Base-by-base conservation (phyloP, 2,797 vertebrate genomes). In the Knipowitschia caucasica region DNA sequence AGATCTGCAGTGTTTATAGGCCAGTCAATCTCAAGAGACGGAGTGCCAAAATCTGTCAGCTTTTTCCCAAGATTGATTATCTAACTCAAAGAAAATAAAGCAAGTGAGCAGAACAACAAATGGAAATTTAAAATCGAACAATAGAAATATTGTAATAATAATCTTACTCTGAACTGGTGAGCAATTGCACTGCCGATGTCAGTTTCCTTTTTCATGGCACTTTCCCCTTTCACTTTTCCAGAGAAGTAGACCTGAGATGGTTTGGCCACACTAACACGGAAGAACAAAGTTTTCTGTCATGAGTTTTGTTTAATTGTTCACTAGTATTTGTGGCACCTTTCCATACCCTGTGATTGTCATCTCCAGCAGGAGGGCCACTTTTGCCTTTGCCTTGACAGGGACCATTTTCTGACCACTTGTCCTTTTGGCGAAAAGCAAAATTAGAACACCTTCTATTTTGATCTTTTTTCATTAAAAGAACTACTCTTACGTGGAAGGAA, bases 191-290 rank as follows among this genome's bases (percentile, higher is more conserved):
- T 95, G 82, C 96, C 97, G 11, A 94, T 83, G 4, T 97, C 89
- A 20, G 83, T 90, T 84, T 95, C 93, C 18, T 75, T 79, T 73
- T 89, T 91, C 83, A 96, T 87, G 50, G 88, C 91, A n/a, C 82
- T 81, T 62, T 95, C 93, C 44, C 91, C 92, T 73, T 87, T 50
- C n/a, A 86, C 78, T 0, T 59, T 24, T 49, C 93, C 93, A 25
- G 88, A 69, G 77, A 94, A 98, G 82, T 94, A 95, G 0, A 94
- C 89, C 89, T 99, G 97, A 57, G 96, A 97, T 34, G 96, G 96
- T 65, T 92, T 90, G 40, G 91, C 94, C 72, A 91, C 86, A 63
- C 97, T 99, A 69, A n/a, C 53, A 23, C 50, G n/a, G 62, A 7
- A 43, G 14, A 45, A 8, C 10, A 39, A 39, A 20, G 27, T 21